A percentile compares a stretch with the other conserved stretches of the same genome.
Evolutionary conservation across 2,888 invertebrate genomes (phyloP).

Genomic region (Fragum sueziense): DNA sequence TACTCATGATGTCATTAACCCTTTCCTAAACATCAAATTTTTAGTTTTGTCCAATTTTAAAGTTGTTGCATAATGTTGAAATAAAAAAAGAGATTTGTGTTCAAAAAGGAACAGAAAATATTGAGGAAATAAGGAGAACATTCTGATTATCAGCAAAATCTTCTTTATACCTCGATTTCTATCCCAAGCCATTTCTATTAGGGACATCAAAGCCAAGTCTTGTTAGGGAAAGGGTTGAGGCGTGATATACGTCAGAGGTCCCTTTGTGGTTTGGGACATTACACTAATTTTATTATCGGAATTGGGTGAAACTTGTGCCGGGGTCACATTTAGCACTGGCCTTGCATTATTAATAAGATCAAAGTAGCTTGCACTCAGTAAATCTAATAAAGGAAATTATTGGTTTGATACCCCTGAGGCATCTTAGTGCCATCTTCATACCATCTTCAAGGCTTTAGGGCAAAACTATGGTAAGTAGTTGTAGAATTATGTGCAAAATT

Average conservation of each 20-base stretch:
- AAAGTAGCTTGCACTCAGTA: background rate
- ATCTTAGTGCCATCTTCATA: no score
- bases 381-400: background rate
- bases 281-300: background rate
- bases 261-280: background rate
- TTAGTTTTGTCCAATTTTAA: background rate
- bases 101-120: background rate
- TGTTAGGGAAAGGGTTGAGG: no score
- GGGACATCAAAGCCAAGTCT: no score
- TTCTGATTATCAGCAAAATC: background rate
- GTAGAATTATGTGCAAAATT: no score
- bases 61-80: background rate
- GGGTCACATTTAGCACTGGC: slow-evolving; percentile 32
- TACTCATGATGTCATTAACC: background rate
- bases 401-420: no score
- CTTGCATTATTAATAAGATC: slow-evolving; percentile 3
- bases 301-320: slow-evolving; percentile 4
- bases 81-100: background rate
- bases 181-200: no score
- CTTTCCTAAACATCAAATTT: background rate
- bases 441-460: no score
- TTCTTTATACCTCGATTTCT: no score
- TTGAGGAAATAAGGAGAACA: slow-evolving; percentile 8
- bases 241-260: background rate
- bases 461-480: no score